phyloP scores from a whole-genome alignment of 2,888 invertebrate genomes.

The Gymnocheta viridis region DNA sequence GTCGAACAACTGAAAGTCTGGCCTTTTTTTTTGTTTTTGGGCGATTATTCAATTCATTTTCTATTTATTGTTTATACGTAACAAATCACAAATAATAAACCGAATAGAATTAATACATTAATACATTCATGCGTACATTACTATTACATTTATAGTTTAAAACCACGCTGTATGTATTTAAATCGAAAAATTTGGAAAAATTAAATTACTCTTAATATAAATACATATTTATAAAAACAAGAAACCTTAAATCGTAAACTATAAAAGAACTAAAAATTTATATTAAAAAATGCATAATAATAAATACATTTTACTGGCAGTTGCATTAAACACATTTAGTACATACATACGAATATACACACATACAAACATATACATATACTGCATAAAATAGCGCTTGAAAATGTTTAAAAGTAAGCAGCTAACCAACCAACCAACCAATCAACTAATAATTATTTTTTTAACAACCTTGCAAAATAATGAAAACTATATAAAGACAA shows the following conservation, averaged over 20 bases:
- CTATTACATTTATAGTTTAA: conserved; percentile 13
- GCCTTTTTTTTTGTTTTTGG: conserved; percentile 29
- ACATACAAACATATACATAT: conserved; percentile 18
- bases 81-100: conserved; percentile 20
- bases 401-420: conserved; percentile 10
- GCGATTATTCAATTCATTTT: conserved; percentile 23
- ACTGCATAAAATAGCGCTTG: conserved; percentile 13
- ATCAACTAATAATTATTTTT: conserved; percentile 27
- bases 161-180: conserved; percentile 40
- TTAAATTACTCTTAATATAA: conserved; percentile 23
- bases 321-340: conserved; percentile 16
- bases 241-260: conserved; percentile 24
- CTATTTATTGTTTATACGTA: conserved; percentile 36
- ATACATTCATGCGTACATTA: not conserved
- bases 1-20: conserved; percentile 4
- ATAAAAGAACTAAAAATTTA: conserved; percentile 30
- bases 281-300: conserved; percentile 17
- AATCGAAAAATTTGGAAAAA: conserved; percentile 14
- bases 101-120: conserved; percentile 19
- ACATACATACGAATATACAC: not conserved
- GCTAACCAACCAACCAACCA: not conserved
- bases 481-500: not conserved
- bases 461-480: not conserved
- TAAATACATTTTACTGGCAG: conserved; percentile 7
- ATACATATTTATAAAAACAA: conserved; percentile 4